Percentiles rank a stretch among this genome's conserved stretches.
These are phyloP conservation scores for Antitype chi DNA, from an alignment of 2,888 invertebrate genomes.

Conservation along the genomic window DNA sequence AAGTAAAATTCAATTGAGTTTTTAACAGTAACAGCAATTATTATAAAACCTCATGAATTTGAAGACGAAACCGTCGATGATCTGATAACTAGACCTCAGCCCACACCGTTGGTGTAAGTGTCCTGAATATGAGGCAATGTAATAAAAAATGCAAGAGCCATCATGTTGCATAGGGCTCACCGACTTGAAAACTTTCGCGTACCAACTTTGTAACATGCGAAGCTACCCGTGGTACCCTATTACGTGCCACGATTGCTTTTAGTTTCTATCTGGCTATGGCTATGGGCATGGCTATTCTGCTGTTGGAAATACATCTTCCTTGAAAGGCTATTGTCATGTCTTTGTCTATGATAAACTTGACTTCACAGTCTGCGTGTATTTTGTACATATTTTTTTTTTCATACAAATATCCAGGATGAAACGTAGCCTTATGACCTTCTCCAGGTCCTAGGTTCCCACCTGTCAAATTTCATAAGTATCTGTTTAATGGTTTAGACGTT, in stretches of 20 bases:
- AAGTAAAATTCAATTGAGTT: background rate
- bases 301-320: background rate
- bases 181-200: constrained; percentile 46
- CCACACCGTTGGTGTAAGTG: background rate
- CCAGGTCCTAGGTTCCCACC: background rate
- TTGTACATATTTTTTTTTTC: background rate
- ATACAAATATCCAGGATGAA: background rate
- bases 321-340: background rate
- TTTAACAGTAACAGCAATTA: background rate
- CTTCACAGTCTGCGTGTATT: background rate
- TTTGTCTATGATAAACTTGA: background rate
- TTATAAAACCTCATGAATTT: background rate
- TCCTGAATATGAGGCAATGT: constrained; percentile 24
- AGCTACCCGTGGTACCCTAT: background rate
- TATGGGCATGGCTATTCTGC: no score
- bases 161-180: constrained; percentile 43
- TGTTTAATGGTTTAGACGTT: no score
- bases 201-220: constrained; percentile 41
- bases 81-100: background rate
- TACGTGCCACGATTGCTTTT: constrained; percentile 13
- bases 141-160: constrained; percentile 60
- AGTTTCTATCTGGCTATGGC: constrained; percentile 10
- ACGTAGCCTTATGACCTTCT: background rate
- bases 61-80: background rate
- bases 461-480: background rate